These are phyloP conservation scores for Panagrolaimus sp. DNA, from an alignment of 1,140 invertebrate species.

Conservation along the genomic window DNA sequence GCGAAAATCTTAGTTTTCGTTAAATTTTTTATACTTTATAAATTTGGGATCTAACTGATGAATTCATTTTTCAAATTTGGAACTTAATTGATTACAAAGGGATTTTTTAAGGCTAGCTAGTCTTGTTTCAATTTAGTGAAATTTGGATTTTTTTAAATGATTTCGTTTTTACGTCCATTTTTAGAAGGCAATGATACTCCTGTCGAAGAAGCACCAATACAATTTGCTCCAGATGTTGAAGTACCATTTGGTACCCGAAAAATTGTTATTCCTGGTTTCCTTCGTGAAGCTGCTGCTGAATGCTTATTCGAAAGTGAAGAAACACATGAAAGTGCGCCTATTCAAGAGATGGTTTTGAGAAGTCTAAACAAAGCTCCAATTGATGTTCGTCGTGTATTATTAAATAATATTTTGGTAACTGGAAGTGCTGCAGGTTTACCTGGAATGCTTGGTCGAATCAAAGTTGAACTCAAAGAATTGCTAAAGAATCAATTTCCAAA, in stretches of 20 bases:
- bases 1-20: no score
- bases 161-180: no score
- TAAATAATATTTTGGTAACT: conserved; percentile 4
- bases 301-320: background rate
- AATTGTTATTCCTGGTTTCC: background rate
- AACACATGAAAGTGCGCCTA: background rate
- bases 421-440: background rate
- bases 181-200: background rate
- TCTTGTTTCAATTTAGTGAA: no score
- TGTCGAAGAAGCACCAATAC: background rate
- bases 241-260: background rate
- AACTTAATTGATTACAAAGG: no score
- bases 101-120: no score
- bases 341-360: background rate
- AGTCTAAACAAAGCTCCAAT: background rate
- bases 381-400: background rate
- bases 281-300: background rate
- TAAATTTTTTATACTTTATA: no score
- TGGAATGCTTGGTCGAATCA: conserved; percentile 3
- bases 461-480: conserved; percentile 2
- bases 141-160: no score
- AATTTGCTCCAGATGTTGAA: background rate
- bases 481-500: background rate
- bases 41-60: no score
- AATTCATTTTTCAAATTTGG: no score